Evolutionary conservation across 2,113 vertebrate genomes (phyloP), one percentile per base, ranked within the genome.

Genomic region (Cervus canadensis): DNA sequence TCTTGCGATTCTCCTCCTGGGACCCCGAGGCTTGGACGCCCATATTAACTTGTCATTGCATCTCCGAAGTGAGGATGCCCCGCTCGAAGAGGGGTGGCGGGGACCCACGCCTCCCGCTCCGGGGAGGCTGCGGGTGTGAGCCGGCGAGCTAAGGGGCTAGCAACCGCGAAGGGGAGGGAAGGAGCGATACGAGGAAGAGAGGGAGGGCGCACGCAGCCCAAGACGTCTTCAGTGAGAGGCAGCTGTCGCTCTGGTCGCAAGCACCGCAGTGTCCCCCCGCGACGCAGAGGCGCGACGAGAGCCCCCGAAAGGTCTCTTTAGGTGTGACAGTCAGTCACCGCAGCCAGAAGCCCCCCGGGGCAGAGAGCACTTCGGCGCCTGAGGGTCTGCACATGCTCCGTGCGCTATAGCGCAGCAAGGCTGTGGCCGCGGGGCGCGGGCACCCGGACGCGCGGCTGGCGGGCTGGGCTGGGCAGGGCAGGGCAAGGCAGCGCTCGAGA

Each of bases 231-330:
- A 97, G 98, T 85, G 95, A 98, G 98, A 98, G 99, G 99, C 99
- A 99, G 99, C 99, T 99, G 99, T 98, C 99, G 98, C 99, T 99
- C 99, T 98, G 98, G 96, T 98, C 98, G 94, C 97, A 97, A 98
- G 74, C 96, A 94, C 97, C 78, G 97, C 98, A 97, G 91, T 94
- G 97, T 79, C 97, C 92, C 94, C 97, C 82, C 85, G 93, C 95
- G 60, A 91, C 82, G 88, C 97, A 94, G 85, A 67, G 93, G 83
- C 50, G 93, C 97, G 43, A 78, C 79, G 36, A 96, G 92, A 94
- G 93, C 88, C 88, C 84, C 64, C 50, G 79, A 95, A 95, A 94
- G 97, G 96, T 97, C 81, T 97, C 87, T 91, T 76, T 56, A 48
- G 60, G 96, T 86, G 91, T 97, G 95, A 98, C 97, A 97, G 97